Evolutionary conservation across 2,113 vertebrate genomes (phyloP).

Genomic region (Motacilla alba): DNA sequence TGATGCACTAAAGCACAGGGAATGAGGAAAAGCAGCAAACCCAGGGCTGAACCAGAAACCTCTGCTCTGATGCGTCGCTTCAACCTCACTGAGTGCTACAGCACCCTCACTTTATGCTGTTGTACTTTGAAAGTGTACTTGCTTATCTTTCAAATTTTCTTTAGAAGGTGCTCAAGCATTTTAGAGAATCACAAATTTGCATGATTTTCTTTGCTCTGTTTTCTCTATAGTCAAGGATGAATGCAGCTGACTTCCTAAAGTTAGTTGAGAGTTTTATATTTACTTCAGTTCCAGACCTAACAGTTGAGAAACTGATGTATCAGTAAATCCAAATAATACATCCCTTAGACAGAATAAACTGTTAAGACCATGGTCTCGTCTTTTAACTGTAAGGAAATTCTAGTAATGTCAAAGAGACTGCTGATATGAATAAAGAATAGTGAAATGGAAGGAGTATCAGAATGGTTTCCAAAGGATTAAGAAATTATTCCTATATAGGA

Average conservation of each 20-base stretch:
- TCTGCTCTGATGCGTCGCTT: not conserved
- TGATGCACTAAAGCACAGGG: not conserved
- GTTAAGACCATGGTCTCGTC: not conserved
- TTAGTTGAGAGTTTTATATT: not conserved
- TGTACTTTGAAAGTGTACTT: not conserved
- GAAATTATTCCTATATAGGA: not conserved
- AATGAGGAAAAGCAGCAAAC: not conserved
- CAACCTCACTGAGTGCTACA: not conserved
- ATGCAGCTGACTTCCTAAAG: not conserved
- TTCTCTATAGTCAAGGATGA: not conserved
- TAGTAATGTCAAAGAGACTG: not conserved
- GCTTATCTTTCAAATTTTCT: not conserved
- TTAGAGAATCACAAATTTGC: not conserved
- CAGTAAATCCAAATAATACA: not conserved
- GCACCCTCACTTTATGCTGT: not conserved
- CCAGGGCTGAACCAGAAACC: not conserved
- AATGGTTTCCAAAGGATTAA: not conserved
- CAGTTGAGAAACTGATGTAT: not conserved
- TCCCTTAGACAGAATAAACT: not conserved
- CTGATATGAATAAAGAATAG: not conserved
- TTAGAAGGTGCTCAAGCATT: not conserved
- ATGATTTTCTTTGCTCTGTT: not conserved
- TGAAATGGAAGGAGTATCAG: not conserved
- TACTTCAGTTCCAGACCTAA: not conserved
- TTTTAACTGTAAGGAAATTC: not conserved